These are phyloP conservation scores for Polydrusus tereticollis DNA, from an alignment of 2,888 invertebrate genomes.

Conservation along the genomic window DNA sequence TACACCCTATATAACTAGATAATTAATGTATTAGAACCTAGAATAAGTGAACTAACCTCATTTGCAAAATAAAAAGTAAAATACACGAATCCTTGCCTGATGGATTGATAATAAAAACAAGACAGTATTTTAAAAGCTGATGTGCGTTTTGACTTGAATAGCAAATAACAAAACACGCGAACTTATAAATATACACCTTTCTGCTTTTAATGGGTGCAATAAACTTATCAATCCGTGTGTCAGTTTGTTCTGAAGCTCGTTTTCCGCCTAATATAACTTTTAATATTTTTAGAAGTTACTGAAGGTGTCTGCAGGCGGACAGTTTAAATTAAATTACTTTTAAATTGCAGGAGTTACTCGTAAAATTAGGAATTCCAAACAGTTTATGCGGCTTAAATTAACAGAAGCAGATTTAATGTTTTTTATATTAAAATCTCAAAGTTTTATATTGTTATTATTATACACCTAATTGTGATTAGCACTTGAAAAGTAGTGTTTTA, in stretches of 20 bases:
- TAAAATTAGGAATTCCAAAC: background rate
- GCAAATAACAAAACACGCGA: slow-evolving; percentile 3
- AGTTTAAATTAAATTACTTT: background rate
- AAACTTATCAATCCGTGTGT: slow-evolving; percentile 3
- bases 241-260: background rate
- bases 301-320: background rate
- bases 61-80: too few species aligned
- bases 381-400: background rate
- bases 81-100: background rate
- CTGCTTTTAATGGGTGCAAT: slow-evolving; percentile 7
- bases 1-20: too few species aligned
- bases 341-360: background rate
- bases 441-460: background rate
- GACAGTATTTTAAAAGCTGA: background rate
- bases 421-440: background rate
- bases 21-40: too few species aligned
- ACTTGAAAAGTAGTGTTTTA: background rate
- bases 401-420: background rate
- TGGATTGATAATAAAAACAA: background rate
- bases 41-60: too few species aligned
- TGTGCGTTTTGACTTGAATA: background rate
- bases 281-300: background rate
- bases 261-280: background rate
- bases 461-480: background rate
- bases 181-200: slow-evolving; percentile 5